These are phyloP conservation scores for Atta texana DNA, from an alignment of 1,140 invertebrate genomes.

Conservation along the genomic window DNA sequence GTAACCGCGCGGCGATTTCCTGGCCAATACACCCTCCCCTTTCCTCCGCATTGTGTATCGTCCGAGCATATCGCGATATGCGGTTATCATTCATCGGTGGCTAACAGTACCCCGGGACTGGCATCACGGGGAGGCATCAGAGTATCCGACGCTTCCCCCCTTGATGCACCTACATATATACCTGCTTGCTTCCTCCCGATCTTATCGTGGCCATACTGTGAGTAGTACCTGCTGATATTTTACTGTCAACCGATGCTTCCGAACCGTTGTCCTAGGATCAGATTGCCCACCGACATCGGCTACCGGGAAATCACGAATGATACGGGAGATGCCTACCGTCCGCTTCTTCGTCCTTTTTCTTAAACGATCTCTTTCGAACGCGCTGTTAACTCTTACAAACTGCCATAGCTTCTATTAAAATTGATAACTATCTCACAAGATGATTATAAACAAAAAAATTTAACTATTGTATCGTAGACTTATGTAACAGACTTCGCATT, in stretches of 20 bases:
- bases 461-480: no score
- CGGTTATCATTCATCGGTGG: conserved; percentile 84
- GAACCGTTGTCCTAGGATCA: conserved; percentile 84
- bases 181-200: conserved; percentile 77
- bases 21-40: conserved; percentile 68
- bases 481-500: no score
- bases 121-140: conserved; percentile 47
- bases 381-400: neutral
- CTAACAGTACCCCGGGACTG: conserved; percentile 81
- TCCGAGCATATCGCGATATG: conserved; percentile 80
- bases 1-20: conserved; percentile 39
- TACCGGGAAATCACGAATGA: conserved; percentile 81
- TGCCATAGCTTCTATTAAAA: neutral
- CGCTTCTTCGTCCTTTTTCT: conserved; percentile 12
- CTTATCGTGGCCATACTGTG: conserved; percentile 79
- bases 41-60: conserved; percentile 81
- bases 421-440: neutral
- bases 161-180: conserved; percentile 73
- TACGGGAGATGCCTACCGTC: conserved; percentile 45
- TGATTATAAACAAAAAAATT: no score
- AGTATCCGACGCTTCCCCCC: conserved; percentile 63
- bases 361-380: neutral
- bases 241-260: conserved; percentile 85
- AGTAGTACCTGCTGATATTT: conserved; percentile 86
- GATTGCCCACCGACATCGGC: conserved; percentile 81